Base-by-base conservation (phyloP, 2,113 vertebrate species). In the Monarcha castaneiventris region DNA sequence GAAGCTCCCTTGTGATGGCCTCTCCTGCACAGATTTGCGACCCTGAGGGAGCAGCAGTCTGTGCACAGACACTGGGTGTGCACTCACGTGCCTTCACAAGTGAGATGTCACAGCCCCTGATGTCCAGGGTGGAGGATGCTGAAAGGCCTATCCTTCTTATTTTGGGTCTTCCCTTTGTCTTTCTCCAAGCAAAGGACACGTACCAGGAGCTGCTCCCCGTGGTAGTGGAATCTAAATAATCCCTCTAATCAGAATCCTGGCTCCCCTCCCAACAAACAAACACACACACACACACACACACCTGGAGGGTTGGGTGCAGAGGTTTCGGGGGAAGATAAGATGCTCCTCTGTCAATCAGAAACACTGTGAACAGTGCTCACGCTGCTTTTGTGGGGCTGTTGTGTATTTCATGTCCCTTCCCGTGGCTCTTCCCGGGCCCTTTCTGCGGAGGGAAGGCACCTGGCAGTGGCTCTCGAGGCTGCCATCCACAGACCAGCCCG, bases 401-500 rank as follows among this genome's bases (percentile, higher is more conserved):
- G 25, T 2, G 37, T 13, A 7, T 59, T 55, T 29, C 16, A 2
- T 1, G 19, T 52, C 86, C 73, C 35, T 82, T 92, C 18, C 76
- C 4, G 7, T 2, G 51, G 44, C 7, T 67, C 46, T 59, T 80
- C 43, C 22, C 19, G 6, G 75, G 52, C 37, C 23, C 49, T 46
- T 61, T 46, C 52, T 17, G 41, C 0, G 0, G 62, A 62, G 19
- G 37, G 48, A 64, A 88, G 88, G 83, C 52, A 62, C n/a, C 61
- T 90, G 77, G 81, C 14, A 9, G 87, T 18, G 79, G 20, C 56
- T 88, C 86, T 84, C 79, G 33, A 94, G 94, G 33, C 74, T 96
- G 88, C 92, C 93, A 96, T 94, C 90, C 89, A 66, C 90, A 95
- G 93, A 93, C 35, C 75, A 64, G 87, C 62, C 3, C 1, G 7